phyloP scores from a whole-genome alignment of 2,113 vertebrate species.

The Jaculus jaculus region DNA sequence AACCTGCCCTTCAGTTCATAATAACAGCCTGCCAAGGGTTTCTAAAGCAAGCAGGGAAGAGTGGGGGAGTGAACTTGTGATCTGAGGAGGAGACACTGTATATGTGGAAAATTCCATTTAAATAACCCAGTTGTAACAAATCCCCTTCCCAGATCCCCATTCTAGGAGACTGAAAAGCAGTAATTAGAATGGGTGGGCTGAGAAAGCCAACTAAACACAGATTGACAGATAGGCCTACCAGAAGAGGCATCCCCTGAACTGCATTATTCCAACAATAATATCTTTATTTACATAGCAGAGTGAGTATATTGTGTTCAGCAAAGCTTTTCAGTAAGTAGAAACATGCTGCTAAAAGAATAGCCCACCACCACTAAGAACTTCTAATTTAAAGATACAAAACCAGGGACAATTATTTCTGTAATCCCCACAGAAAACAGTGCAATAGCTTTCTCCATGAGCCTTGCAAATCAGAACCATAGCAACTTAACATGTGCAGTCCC shows the following conservation, averaged over 20 bases:
- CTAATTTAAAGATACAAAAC: slow-evolving; percentile 72
- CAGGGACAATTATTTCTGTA: slow-evolving; percentile 67
- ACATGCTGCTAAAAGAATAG: slow-evolving; percentile 71
- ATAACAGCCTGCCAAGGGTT: slow-evolving; percentile 67
- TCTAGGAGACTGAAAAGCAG: slow-evolving; percentile 66
- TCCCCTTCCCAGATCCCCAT: slow-evolving; percentile 60
- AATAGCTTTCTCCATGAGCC: slow-evolving; percentile 64
- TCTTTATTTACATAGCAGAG: slow-evolving; percentile 74
- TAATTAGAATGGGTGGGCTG: slow-evolving; percentile 75
- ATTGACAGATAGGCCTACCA: slow-evolving; percentile 69
- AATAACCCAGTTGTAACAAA: slow-evolving; percentile 73
- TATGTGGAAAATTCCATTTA: slow-evolving; percentile 76
- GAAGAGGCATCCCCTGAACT: slow-evolving; percentile 70
- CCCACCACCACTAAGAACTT: slow-evolving; percentile 62
- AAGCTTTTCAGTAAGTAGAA: slow-evolving; percentile 71
- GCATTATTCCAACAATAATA: slow-evolving; percentile 74
- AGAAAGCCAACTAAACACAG: slow-evolving; percentile 69
- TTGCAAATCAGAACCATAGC: slow-evolving; percentile 60
- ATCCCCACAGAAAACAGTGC: slow-evolving; percentile 69
- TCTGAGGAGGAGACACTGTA: slow-evolving; percentile 65
- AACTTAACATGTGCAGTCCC: slow-evolving; percentile 57
- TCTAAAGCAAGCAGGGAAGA: slow-evolving; percentile 64
- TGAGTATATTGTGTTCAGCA: slow-evolving; percentile 66
- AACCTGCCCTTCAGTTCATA: slow-evolving; percentile 65
- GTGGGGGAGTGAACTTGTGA: slow-evolving; percentile 62